Conservation (phyloP, 2,113 vertebrate genomes). For the Electrona antarctica region DNA sequence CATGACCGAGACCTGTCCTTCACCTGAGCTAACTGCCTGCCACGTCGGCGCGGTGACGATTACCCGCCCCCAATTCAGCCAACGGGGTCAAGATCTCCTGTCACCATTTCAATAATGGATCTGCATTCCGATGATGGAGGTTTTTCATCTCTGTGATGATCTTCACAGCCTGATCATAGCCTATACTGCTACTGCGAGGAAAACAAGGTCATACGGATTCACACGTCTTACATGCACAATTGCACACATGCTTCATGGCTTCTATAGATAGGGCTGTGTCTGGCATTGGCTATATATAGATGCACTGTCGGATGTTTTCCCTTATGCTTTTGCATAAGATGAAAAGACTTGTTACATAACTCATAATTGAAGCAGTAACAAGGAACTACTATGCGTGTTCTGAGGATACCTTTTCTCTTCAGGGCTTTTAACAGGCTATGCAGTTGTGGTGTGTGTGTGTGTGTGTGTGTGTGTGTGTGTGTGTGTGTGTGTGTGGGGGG, state of each 20-base stretch:
- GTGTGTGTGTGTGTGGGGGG: not conserved
- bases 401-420: too few species aligned
- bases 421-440: too few species aligned
- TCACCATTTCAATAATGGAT: conserved; percentile 16
- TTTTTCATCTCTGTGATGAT: conserved; percentile 33
- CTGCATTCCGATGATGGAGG: conserved; percentile 4
- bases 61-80: conserved; percentile 14
- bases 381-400: too few species aligned
- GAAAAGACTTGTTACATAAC: too few species aligned
- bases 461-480: too few species aligned
- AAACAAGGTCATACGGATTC: conserved; percentile 11
- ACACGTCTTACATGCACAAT: not conserved
- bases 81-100: conserved; percentile 35
- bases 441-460: too few species aligned
- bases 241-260: too few species aligned
- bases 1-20: conserved; percentile 10
- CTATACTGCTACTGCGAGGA: conserved; percentile 8
- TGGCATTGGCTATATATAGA: too few species aligned
- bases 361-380: too few species aligned
- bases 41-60: conserved; percentile 7
- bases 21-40: conserved; percentile 15
- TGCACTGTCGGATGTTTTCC: too few species aligned
- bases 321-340: too few species aligned
- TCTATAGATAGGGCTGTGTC: too few species aligned
- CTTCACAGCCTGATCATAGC: conserved; percentile 19